Evolutionary conservation across 2,797 vertebrate genomes (phyloP).

Genomic region (Leptatherina wallacei): DNA sequence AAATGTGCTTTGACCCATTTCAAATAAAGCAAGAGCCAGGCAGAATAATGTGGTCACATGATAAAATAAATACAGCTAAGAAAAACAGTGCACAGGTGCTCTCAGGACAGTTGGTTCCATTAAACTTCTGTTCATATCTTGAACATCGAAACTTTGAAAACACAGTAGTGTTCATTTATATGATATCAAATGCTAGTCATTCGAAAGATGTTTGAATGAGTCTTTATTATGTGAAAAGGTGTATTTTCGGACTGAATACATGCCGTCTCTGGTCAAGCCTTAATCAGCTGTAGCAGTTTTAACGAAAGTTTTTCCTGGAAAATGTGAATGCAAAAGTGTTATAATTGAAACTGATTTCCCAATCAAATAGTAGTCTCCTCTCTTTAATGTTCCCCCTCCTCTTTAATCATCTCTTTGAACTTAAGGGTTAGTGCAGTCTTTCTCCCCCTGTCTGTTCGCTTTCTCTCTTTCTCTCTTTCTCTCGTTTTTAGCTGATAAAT

Average conservation of each 20-base stretch:
- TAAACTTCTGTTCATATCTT: background rate
- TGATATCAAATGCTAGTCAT: background rate
- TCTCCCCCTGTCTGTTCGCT: constrained; percentile 19
- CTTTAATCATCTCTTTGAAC: no score
- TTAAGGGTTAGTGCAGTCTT: background rate
- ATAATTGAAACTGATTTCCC: constrained; percentile 41
- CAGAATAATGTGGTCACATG: constrained; percentile 33
- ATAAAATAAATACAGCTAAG: constrained; percentile 35
- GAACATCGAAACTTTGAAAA: background rate
- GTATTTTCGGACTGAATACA: background rate
- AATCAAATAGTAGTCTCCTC: constrained; percentile 17
- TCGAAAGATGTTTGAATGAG: constrained; percentile 8
- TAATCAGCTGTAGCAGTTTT: constrained; percentile 15
- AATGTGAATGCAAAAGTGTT: constrained; percentile 28
- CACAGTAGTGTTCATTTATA: background rate
- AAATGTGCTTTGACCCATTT: constrained; percentile 29
- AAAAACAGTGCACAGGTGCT: constrained; percentile 50
- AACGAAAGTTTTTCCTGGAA: constrained; percentile 29
- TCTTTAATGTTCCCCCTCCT: no score
- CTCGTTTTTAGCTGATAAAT: background rate
- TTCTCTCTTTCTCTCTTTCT: no score
- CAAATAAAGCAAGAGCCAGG: constrained; percentile 30
- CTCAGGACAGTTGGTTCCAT: background rate
- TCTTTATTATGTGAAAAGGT: constrained; percentile 8
- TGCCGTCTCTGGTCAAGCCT: background rate